Conservation (phyloP, 2,797 vertebrate genomes). For the Sitta carolinensis region DNA sequence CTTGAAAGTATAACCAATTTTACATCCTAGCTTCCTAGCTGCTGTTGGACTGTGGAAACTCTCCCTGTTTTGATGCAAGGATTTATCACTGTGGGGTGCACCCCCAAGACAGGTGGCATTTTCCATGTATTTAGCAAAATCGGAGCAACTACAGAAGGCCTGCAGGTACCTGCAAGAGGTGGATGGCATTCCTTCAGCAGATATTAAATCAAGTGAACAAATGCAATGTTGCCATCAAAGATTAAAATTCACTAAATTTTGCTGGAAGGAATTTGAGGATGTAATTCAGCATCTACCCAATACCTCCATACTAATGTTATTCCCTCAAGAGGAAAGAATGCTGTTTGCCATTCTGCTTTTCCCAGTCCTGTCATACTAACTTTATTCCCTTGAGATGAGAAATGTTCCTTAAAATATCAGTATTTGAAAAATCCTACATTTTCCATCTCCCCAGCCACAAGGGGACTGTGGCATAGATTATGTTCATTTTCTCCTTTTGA, state of each 20-base stretch:
- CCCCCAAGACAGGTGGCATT: background rate
- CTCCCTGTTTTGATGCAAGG: background rate
- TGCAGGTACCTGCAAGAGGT: background rate
- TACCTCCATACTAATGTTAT: background rate
- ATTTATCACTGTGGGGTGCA: background rate
- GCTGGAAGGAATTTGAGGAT: background rate
- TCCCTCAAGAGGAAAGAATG: background rate
- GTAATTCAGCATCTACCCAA: background rate
- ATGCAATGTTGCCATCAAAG: background rate
- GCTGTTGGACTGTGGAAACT: background rate
- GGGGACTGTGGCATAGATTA: background rate
- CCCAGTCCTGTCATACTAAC: background rate
- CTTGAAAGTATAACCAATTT: constrained; percentile 24
- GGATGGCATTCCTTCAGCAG: background rate
- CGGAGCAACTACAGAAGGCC: background rate
- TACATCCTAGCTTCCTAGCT: background rate
- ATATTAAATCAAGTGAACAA: background rate
- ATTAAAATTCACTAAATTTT: background rate
- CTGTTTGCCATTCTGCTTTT: background rate
- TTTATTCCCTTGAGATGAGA: background rate
- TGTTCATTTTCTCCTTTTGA: background rate
- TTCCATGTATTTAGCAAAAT: background rate
- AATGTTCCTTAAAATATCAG: background rate
- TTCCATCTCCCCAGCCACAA: background rate
- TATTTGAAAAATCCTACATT: background rate